Percentiles rank a stretch among this genome's conserved stretches.
Evolutionary conservation across 2,888 invertebrate species (phyloP).

Genomic region (Lasioglossum pauxillum): DNA sequence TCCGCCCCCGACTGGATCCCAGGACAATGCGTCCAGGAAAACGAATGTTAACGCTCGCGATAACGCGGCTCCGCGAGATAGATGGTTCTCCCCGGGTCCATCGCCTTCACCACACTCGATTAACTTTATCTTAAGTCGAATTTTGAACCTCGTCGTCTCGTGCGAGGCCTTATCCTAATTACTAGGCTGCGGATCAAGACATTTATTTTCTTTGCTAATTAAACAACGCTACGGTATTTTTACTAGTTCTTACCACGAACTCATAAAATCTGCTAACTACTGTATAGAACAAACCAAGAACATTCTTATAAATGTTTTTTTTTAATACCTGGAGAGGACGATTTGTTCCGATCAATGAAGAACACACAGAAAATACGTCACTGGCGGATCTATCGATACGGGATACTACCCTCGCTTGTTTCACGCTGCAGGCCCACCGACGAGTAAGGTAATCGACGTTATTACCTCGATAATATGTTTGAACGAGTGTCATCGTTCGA

Average conservation of each 20-base stretch:
- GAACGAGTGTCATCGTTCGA: conserved; percentile 72
- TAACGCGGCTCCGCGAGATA: conserved; percentile 63
- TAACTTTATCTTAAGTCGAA: neutral
- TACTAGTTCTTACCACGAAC: too few relatives aligned
- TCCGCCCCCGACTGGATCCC: conserved; percentile 76
- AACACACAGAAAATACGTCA: conserved; percentile 12
- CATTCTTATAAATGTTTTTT: too few relatives aligned
- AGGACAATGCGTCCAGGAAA: conserved; percentile 78
- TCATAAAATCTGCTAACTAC: neutral
- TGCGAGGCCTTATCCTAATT: neutral
- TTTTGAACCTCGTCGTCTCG: neutral
- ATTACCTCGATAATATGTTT: conserved; percentile 73
- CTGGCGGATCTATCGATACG: conserved; percentile 20
- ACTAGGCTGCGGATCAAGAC: too few relatives aligned
- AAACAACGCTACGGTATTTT: too few relatives aligned
- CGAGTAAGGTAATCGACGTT: conserved; percentile 39
- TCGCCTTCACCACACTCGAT: conserved; percentile 5
- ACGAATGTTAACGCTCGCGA: conserved; percentile 78
- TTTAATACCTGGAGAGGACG: too few relatives aligned
- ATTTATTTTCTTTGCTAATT: too few relatives aligned
- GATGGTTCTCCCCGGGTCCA: conserved; percentile 53
- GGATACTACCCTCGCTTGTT: conserved; percentile 65
- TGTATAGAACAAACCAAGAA: too few relatives aligned
- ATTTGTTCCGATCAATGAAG: neutral
- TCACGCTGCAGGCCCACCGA: conserved; percentile 56